phyloP scores from a whole-genome alignment of 2,113 vertebrate genomes.

The Thinocorus orbignyianus region DNA sequence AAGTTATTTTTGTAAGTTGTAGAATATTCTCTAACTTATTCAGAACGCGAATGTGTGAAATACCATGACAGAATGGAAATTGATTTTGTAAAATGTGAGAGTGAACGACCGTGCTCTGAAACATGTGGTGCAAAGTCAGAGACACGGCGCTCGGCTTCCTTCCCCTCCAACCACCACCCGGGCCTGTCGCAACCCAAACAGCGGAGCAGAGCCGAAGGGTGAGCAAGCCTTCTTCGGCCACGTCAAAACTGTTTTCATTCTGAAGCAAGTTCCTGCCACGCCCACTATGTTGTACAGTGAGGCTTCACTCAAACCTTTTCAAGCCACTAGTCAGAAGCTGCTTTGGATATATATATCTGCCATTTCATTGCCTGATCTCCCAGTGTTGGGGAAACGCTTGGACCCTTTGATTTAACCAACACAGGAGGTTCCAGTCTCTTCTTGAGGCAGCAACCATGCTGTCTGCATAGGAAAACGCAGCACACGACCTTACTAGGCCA shows the following conservation, averaged over 20 bases:
- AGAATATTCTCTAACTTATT: slow-evolving; percentile 77
- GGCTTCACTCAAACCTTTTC: neutral
- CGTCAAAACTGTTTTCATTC: neutral
- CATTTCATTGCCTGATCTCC: neutral
- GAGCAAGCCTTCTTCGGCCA: neutral
- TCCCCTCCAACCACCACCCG: slow-evolving; percentile 1
- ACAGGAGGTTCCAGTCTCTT: neutral
- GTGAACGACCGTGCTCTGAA: slow-evolving; percentile 59
- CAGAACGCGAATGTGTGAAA: slow-evolving; percentile 75
- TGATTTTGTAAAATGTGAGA: slow-evolving; percentile 80
- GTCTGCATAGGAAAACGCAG: neutral
- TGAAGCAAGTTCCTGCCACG: neutral
- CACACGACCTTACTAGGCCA: neutral
- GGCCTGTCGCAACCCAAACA: neutral
- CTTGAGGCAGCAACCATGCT: neutral
- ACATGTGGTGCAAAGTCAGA: slow-evolving; percentile 74
- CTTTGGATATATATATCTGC: neutral
- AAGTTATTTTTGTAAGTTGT: slow-evolving; percentile 77
- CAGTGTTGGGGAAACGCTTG: neutral
- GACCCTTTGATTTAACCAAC: neutral
- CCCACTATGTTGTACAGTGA: accelerated
- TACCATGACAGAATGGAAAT: slow-evolving; percentile 81
- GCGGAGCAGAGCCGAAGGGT: neutral
- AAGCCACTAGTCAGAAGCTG: neutral
- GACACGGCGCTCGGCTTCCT: slow-evolving; percentile 5